phyloP scores from a whole-genome alignment of 2,797 vertebrate species.

The Myiotriccus ornatus region DNA sequence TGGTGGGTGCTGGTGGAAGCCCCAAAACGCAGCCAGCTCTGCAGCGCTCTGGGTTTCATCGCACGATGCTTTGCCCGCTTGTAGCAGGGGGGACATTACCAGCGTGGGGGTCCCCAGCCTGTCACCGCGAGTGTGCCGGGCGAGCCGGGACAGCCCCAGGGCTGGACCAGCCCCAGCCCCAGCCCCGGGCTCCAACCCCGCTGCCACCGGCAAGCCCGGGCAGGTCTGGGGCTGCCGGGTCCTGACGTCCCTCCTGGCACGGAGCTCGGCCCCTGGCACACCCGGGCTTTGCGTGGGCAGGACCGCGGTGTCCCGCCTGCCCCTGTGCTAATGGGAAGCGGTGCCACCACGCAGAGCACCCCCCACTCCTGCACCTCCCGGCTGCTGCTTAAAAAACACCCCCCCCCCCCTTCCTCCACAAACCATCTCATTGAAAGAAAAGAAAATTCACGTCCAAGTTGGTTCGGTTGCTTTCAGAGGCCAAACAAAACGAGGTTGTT shows the following conservation, averaged over 20 bases:
- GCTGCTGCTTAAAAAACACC: neutral
- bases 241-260: neutral
- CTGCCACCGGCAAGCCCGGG: slow-evolving; percentile 63
- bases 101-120: rapidly evolving
- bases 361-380: neutral
- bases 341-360: neutral
- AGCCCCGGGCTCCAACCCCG: neutral
- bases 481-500: slow-evolving; percentile 41
- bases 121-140: neutral
- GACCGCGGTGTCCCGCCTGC: neutral
- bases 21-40: rapidly evolving
- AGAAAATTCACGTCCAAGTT: neutral
- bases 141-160: neutral
- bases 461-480: slow-evolving; percentile 38
- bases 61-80: rapidly evolving
- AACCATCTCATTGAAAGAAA: neutral
- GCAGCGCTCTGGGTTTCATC: rapidly evolving
- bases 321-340: neutral
- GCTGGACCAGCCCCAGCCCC: slow-evolving; percentile 3
- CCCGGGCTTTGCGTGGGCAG: neutral
- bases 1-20: neutral
- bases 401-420: neutral
- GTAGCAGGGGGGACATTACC: neutral
- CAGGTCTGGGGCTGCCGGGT: slow-evolving; percentile 59
- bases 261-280: neutral